phyloP scores from a whole-genome alignment of 2,113 vertebrate genomes.

The Elachura formosa region DNA sequence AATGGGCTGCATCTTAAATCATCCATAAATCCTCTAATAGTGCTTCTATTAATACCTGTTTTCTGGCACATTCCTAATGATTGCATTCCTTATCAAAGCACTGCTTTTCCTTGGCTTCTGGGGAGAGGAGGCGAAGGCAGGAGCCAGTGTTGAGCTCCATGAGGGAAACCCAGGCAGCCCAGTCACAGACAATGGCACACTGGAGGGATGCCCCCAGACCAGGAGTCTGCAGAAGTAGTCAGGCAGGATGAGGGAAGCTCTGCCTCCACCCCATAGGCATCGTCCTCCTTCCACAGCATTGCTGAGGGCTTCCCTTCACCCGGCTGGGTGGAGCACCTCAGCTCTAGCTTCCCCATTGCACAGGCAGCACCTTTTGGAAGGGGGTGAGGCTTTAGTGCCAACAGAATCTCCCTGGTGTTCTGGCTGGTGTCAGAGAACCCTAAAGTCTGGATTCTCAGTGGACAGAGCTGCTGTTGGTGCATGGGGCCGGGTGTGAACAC shows the following conservation, averaged over 20 bases:
- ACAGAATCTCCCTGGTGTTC: fast-evolving
- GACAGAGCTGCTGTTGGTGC: fast-evolving
- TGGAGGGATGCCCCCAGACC: background rate
- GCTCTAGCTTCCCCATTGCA: background rate
- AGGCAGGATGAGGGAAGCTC: background rate
- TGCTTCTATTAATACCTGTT: slow-evolving; percentile 60
- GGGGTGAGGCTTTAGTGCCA: background rate
- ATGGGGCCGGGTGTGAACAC: background rate
- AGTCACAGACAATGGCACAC: background rate
- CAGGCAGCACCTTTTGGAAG: background rate
- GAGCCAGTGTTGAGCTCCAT: fast-evolving
- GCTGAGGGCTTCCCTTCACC: background rate
- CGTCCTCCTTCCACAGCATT: background rate
- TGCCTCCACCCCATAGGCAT: background rate
- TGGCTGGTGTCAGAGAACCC: fast-evolving
- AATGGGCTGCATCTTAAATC: slow-evolving; percentile 57
- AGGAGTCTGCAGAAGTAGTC: fast-evolving
- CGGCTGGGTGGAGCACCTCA: fast-evolving
- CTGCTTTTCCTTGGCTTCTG: background rate
- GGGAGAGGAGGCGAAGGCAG: background rate
- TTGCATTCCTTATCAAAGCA: slow-evolving; percentile 18
- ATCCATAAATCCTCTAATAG: slow-evolving; percentile 57
- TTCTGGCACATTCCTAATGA: slow-evolving; percentile 60
- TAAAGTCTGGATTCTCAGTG: fast-evolving
- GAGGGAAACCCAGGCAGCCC: background rate